Evolutionary conservation across 2,797 vertebrate genomes (phyloP), one percentile per base, ranked within the genome.

Genomic region (Oophaga sylvatica): DNA sequence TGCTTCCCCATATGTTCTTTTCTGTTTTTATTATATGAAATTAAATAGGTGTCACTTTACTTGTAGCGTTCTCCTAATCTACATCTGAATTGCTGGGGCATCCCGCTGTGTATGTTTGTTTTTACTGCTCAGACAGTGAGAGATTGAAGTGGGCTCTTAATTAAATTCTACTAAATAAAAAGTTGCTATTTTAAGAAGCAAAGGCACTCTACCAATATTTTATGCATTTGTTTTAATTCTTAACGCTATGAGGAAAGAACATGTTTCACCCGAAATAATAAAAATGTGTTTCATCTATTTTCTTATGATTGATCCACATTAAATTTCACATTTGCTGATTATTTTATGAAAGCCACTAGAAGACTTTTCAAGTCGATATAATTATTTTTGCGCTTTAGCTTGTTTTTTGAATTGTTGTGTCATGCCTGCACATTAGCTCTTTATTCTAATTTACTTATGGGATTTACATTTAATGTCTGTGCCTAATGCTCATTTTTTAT

Each of bases 141-240:
- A 81, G 80, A 65, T 81, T 81, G 80, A 81, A 81, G 60, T 81
- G 80, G 80, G 62, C 62, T 41, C 80, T 81, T 81, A 81, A 81
- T 81, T 81, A 67, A 81, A 81, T 81, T 65, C 80, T n/a, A 81
- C 22, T 65, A 65, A 81, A 65, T 67, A 81, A 65, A 67, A 67
- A 67, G 80, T 81, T 81, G 35, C 60, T 67, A 81, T 65, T 48
- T 65, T 81, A 48, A 35, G 60, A 81, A 63, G 60, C 59, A 16
- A 81, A 63, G 63, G 20, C 35, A 0, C 29, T 80, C 78, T 41
- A 15, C 12, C 41, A 65, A 59, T 65, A 81, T 81, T 81, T 45
- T n/a, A 65, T 81, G 31, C 31, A 63, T 65, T 56, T 17, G 20
- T 2, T 45, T 80, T 63, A 63, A 80, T 63, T 80, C 59, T 17